Conservation (phyloP, 2,113 vertebrate genomes). For the Ciconia boyciana region DNA sequence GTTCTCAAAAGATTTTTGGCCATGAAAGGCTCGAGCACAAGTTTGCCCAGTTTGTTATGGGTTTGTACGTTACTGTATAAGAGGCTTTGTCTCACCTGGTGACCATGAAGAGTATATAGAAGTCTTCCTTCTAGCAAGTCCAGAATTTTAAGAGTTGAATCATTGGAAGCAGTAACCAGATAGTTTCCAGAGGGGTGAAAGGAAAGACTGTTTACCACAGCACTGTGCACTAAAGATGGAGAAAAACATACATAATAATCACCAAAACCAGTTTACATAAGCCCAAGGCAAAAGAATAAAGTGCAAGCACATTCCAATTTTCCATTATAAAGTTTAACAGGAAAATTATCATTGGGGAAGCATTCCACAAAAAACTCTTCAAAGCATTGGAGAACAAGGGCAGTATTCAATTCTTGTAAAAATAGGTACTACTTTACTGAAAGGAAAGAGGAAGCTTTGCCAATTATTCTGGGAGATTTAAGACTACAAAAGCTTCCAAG, state of each 20-base stretch:
- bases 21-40: background rate
- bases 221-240: constrained; percentile 83
- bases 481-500: background rate
- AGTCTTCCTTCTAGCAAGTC: constrained; percentile 93
- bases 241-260: background rate
- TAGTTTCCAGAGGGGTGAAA: constrained; percentile 92
- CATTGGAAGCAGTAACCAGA: constrained; percentile 91
- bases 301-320: background rate
- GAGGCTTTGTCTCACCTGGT: constrained; percentile 84
- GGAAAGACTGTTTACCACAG: constrained; percentile 87
- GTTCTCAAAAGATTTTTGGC: background rate
- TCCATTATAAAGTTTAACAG: background rate
- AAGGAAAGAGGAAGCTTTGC: background rate
- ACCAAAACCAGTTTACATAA: background rate
- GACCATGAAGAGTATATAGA: constrained; percentile 93
- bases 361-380: constrained; percentile 8
- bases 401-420: background rate
- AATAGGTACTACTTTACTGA: background rate
- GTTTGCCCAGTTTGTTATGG: background rate
- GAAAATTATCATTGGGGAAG: background rate
- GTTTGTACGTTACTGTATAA: background rate
- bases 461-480: background rate
- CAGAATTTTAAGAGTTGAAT: constrained; percentile 95
- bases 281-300: background rate
- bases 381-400: background rate